A percentile compares a stretch with the other conserved stretches of the same genome.
These are phyloP conservation scores for Furcula furcula DNA, from an alignment of 2,888 invertebrate species.

Conservation along the genomic window DNA sequence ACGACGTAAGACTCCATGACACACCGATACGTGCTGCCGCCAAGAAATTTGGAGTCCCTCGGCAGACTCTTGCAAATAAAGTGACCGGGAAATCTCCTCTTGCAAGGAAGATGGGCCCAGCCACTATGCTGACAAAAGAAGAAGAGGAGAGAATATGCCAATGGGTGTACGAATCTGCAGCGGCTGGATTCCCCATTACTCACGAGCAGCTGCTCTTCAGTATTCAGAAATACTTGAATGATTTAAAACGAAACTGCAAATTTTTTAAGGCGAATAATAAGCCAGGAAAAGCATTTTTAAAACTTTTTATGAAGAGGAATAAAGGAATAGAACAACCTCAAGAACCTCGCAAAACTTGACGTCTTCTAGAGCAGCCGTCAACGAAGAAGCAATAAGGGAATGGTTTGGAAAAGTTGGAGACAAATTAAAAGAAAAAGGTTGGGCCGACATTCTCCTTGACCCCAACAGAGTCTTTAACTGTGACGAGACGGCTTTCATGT, in stretches of 20 bases:
- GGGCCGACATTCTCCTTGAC: neutral
- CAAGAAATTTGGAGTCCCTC: slow-evolving; percentile 1
- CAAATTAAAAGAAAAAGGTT: neutral
- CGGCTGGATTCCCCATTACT: slow-evolving; percentile 4
- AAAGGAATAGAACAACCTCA: neutral
- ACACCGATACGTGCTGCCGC: slow-evolving; percentile 3
- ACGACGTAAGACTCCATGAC: slow-evolving; percentile 2
- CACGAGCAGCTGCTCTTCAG: slow-evolving; percentile 3
- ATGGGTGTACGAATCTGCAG: slow-evolving; percentile 5
- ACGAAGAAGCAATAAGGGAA: neutral
- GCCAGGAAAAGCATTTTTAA: neutral
- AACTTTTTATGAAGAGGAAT: neutral
- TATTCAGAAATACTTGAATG: slow-evolving; percentile 5
- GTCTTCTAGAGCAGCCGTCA: neutral
- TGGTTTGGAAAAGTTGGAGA: neutral
- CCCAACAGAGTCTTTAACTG: neutral
- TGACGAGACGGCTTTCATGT: slow-evolving; percentile 9
- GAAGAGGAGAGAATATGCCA: slow-evolving; percentile 6
- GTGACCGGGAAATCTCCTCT: slow-evolving; percentile 5
- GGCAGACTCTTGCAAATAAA: slow-evolving; percentile 1
- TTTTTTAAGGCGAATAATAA: neutral
- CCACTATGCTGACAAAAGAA: slow-evolving; percentile 5
- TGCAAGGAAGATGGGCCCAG: slow-evolving; percentile 5
- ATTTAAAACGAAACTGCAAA: slow-evolving; percentile 2
- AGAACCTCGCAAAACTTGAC: neutral